phyloP scores from a whole-genome alignment of 2,113 vertebrate species.

The Brachionichthys hirsutus region DNA sequence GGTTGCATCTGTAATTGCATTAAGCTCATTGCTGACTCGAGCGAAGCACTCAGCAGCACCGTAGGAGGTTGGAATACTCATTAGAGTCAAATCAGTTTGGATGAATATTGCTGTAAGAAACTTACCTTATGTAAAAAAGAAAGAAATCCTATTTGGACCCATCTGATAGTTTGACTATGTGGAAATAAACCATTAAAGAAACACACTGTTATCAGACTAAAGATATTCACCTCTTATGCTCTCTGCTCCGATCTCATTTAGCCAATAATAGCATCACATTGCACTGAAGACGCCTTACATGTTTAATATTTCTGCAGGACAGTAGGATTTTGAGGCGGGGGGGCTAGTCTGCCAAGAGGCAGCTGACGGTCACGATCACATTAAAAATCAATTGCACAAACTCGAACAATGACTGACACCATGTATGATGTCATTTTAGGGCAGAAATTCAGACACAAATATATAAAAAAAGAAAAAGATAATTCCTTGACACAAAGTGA shows the following conservation, averaged over 20 bases:
- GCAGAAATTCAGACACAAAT: too few relatives aligned
- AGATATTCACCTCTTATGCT: not conserved
- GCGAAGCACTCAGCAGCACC: conserved; percentile 44
- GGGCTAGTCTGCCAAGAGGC: too few relatives aligned
- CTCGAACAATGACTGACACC: too few relatives aligned
- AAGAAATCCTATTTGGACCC: conserved; percentile 24
- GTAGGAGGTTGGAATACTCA: conserved; percentile 46
- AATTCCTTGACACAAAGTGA: not conserved
- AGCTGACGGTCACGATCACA: too few relatives aligned
- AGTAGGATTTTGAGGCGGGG: too few relatives aligned
- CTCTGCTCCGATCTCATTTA: conserved; percentile 52
- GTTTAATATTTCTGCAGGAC: conserved; percentile 53
- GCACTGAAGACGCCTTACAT: conserved; percentile 21
- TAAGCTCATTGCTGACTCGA: conserved; percentile 55
- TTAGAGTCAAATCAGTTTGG: conserved; percentile 53
- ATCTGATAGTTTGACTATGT: conserved; percentile 4
- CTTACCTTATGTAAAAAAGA: too few relatives aligned
- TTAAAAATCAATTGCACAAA: too few relatives aligned
- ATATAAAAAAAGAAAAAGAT: too few relatives aligned
- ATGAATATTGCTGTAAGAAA: conserved; percentile 59
- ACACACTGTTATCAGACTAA: not conserved
- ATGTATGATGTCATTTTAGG: too few relatives aligned
- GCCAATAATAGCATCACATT: conserved; percentile 38
- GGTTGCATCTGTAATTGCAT: conserved; percentile 50
- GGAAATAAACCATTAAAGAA: conserved; percentile 9